A percentile compares a stretch with the other conserved stretches of the same genome.
Conservation (phyloP, 2,888 invertebrate species). For the Habroteleia sp. region DNA sequence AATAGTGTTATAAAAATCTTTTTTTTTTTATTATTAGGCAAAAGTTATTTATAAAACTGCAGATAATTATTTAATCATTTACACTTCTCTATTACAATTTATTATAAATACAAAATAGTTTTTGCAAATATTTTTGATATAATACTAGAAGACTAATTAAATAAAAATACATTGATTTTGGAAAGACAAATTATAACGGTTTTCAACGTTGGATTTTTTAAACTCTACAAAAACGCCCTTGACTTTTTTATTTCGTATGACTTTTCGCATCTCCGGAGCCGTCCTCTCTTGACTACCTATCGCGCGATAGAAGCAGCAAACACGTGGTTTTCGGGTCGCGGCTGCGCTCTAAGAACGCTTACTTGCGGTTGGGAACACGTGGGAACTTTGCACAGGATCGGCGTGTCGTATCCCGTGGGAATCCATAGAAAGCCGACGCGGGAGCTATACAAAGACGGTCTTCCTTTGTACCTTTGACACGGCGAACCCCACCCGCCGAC, state of each 20-base stretch:
- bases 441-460: slow-evolving; percentile 71
- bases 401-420: slow-evolving; percentile 75
- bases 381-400: slow-evolving; percentile 71
- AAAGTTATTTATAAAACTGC: too few relatives aligned
- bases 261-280: slow-evolving; percentile 21
- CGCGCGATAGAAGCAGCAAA: slow-evolving; percentile 34
- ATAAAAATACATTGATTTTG: too few relatives aligned
- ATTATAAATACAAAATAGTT: too few relatives aligned
- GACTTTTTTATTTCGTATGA: slow-evolving; percentile 10
- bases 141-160: too few relatives aligned
- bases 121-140: too few relatives aligned
- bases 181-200: too few relatives aligned
- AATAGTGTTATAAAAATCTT: too few relatives aligned
- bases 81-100: too few relatives aligned
- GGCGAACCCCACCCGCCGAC: slow-evolving; percentile 68
- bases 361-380: slow-evolving; percentile 75
- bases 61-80: too few relatives aligned
- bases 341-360: slow-evolving; percentile 70
- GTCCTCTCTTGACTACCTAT: slow-evolving; percentile 13
- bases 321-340: slow-evolving; percentile 67
- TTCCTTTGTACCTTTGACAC: slow-evolving; percentile 61
- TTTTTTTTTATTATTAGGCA: too few relatives aligned
- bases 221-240: slow-evolving; percentile 3
- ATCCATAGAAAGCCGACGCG: slow-evolving; percentile 67
- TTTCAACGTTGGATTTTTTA: too few relatives aligned